Evolutionary conservation across 92 coral and sea anemone species (phyloP).

Genomic region (Galaxea fascicularis): DNA sequence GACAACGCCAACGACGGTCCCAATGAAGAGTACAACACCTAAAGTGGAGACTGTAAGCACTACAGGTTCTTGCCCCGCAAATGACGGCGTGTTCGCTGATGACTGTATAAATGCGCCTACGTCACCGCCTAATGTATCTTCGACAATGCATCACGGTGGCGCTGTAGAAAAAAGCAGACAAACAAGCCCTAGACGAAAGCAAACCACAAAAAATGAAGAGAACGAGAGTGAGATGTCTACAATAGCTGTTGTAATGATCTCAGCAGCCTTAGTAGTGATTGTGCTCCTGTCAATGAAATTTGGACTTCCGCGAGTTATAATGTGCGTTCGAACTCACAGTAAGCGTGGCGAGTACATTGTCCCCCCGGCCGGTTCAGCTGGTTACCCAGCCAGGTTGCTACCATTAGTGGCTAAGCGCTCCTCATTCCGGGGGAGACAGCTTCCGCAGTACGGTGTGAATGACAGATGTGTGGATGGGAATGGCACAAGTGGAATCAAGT

Average conservation of each 20-base stretch:
- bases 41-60: background rate
- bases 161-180: background rate
- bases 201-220: background rate
- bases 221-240: constrained; percentile 51
- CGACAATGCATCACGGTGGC: background rate
- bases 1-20: background rate
- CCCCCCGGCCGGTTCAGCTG: constrained; percentile 76
- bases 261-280: constrained; percentile 69
- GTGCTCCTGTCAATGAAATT: constrained; percentile 70
- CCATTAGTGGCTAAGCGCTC: constrained; percentile 70
- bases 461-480: constrained; percentile 52
- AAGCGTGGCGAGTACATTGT: constrained; percentile 91
- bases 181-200: background rate
- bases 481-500: constrained; percentile 61
- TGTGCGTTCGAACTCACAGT: constrained; percentile 83
- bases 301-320: constrained; percentile 72
- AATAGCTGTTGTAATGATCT: constrained; percentile 69
- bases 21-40: background rate
- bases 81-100: background rate
- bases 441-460: constrained; percentile 39
- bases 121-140: background rate
- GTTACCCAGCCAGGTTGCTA: constrained; percentile 80
- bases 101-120: constrained; percentile 4
- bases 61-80: background rate
- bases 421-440: constrained; percentile 53